Evolutionary conservation across 2,797 vertebrate species (phyloP).

Genomic region (Parauchenoglanis ngamensis): DNA sequence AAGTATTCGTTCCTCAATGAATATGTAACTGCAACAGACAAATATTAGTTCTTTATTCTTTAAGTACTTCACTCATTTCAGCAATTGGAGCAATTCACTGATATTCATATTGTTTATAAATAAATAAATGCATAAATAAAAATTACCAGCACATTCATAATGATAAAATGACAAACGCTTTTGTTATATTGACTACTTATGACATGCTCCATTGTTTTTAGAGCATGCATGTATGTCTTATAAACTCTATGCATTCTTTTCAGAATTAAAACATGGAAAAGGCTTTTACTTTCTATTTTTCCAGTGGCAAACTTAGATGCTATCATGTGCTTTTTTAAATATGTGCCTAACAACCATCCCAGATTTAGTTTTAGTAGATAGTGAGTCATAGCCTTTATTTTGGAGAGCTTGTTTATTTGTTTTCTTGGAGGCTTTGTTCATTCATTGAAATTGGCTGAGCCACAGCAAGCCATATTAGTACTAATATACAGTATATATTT

Average conservation of each 20-base stretch:
- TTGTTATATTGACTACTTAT: conserved; percentile 53
- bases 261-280: conserved; percentile 56
- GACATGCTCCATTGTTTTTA: conserved; percentile 60
- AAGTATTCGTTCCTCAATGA: conserved; percentile 47
- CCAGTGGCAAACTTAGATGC: conserved; percentile 60
- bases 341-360: conserved; percentile 51
- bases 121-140: conserved; percentile 34
- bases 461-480: background rate
- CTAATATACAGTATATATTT: background rate
- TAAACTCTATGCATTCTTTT: conserved; percentile 59
- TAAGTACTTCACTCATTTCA: conserved; percentile 22
- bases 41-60: conserved; percentile 41
- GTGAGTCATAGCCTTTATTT: conserved; percentile 68
- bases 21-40: conserved; percentile 38
- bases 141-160: background rate
- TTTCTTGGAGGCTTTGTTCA: conserved; percentile 35
- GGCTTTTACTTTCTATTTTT: conserved; percentile 28
- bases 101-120: conserved; percentile 25
- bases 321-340: background rate
- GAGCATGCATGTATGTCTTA: conserved; percentile 54
- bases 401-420: conserved; percentile 68
- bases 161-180: background rate
- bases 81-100: conserved; percentile 3
- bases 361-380: conserved; percentile 64
- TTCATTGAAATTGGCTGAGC: background rate